Percentiles rank a stretch among this genome's conserved stretches.
Conservation (phyloP, 2,797 vertebrate genomes). For the Tamandua tetradactyla region DNA sequence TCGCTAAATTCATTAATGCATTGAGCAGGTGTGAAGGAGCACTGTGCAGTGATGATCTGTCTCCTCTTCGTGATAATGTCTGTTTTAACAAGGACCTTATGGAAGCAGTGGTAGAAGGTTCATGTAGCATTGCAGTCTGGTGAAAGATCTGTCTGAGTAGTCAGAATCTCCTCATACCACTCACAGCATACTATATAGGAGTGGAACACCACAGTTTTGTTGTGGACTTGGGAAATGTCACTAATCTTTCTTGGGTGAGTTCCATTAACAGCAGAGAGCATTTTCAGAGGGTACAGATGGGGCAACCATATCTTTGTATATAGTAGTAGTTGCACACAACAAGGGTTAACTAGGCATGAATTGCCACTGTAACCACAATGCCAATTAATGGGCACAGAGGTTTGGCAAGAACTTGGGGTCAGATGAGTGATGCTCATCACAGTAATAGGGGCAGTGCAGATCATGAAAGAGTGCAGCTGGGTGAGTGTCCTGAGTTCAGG, state of each 20-base stretch:
- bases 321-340: neutral
- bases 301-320: neutral
- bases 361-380: neutral
- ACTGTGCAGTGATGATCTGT: neutral
- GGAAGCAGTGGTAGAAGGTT: neutral
- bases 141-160: neutral
- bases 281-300: neutral
- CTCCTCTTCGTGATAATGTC: neutral
- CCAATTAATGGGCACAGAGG: neutral
- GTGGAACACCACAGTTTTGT: neutral
- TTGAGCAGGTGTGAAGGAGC: neutral
- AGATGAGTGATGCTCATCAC: neutral
- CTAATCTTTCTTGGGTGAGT: neutral
- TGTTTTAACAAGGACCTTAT: neutral
- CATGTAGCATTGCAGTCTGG: neutral
- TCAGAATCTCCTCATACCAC: neutral
- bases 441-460: neutral
- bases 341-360: neutral
- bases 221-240: neutral
- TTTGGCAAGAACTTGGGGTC: neutral
- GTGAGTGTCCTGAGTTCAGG: neutral
- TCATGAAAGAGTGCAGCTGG: neutral
- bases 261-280: neutral
- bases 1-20: neutral
- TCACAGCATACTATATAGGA: neutral